Percentiles rank a stretch among this genome's conserved stretches.
Conservation (phyloP, 1,140 invertebrate species). For the Lineus longissimus region DNA sequence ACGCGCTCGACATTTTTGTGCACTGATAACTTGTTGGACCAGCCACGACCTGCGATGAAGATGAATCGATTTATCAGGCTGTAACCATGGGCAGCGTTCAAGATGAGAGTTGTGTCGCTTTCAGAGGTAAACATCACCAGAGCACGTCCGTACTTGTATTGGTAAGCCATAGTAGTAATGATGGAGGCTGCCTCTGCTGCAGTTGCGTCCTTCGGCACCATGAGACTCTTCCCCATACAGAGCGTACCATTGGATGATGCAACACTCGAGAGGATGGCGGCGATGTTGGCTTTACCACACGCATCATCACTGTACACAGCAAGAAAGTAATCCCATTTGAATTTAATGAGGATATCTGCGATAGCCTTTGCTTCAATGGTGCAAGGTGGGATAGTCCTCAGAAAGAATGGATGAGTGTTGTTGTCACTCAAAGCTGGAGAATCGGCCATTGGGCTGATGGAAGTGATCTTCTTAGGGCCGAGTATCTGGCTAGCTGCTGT, state of each 20-base stretch:
- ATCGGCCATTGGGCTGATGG: slow-evolving; percentile 72
- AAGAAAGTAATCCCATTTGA: slow-evolving; percentile 78
- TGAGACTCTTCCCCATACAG: not conserved
- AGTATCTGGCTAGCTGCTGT: slow-evolving; percentile 35
- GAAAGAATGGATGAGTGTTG: slow-evolving; percentile 69
- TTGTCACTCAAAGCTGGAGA: slow-evolving; percentile 69
- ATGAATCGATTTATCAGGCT: slow-evolving; percentile 26
- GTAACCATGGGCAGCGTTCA: slow-evolving; percentile 26
- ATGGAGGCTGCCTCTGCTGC: not conserved
- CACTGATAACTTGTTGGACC: slow-evolving; percentile 14
- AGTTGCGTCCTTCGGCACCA: not conserved
- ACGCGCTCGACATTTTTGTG: slow-evolving; percentile 23
- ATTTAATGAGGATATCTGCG: slow-evolving; percentile 64
- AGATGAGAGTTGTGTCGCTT: slow-evolving; percentile 21
- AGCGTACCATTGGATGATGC: not conserved
- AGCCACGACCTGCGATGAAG: slow-evolving; percentile 30
- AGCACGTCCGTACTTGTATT: slow-evolving; percentile 24
- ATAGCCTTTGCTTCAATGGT: slow-evolving; percentile 72
- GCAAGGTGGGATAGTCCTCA: slow-evolving; percentile 75
- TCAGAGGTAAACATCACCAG: slow-evolving; percentile 29
- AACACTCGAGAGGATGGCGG: not conserved
- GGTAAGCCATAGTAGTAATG: not conserved
- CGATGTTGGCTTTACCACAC: slow-evolving; percentile 41
- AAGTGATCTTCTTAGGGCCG: slow-evolving; percentile 27
- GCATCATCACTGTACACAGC: slow-evolving; percentile 63